Evolutionary conservation across 2,113 vertebrate species (phyloP), one percentile per base, ranked within the genome.

Genomic region (Bufo gargarizans): DNA sequence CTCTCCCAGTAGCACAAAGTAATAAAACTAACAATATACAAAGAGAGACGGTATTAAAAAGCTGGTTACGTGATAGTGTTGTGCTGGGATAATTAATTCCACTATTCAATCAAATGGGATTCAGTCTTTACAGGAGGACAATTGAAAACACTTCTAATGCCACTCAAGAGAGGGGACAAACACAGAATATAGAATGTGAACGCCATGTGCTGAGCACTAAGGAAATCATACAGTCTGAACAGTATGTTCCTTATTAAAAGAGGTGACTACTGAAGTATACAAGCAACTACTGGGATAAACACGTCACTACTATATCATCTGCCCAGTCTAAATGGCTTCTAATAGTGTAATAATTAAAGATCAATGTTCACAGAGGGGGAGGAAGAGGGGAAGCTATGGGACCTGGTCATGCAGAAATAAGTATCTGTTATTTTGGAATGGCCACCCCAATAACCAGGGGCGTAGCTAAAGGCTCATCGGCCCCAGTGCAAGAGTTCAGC

Each of bases 21-120:
- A 63, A 82, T 82, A 59, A 82, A 65, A 59, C 43, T n/a, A 45
- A 82, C 47, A 20, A 65, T 65, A 65, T 63, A 50, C 80, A 65
- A 65, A 63, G 79, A 20, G 14, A 79, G 50, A 20, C 20, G 59
- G 14, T 81, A 81, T 56, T 65, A 65, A 33, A 19, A 43, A 20
- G 33, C 43, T 47, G 14, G 22, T 49, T 49, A 77, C 16, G 16
- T 53, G 17, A 53, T 77, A 77, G 20, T 16, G 3, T 55, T 22
- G 50, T 49, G 14, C 17, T 3, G 45, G 45, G 19, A 82, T 82
- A 20, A 82, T 45, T 58, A 59, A 59, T 82, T 61, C 33, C 58
- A 33, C 55, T 81, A 43, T 13, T 45, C 79, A 47, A 63, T 82
- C 56, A 63, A 8, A 61, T 59, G 20, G 19, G 12, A 81, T 45